Evolutionary conservation across 2,113 vertebrate species (phyloP), one percentile per base, ranked within the genome.

Genomic region (Taurulus bubalis): DNA sequence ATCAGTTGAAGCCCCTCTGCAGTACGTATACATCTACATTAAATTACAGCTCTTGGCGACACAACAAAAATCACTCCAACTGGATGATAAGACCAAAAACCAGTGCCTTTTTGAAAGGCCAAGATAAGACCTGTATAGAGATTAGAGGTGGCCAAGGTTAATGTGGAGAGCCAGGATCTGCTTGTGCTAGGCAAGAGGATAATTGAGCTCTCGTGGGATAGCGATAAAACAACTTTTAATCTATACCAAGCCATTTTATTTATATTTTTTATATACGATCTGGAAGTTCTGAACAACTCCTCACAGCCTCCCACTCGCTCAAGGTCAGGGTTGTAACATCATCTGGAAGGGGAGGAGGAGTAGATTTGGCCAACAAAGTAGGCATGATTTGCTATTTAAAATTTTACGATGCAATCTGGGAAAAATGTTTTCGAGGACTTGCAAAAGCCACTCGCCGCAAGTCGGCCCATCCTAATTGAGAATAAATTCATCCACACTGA

Each of bases 201-300:
- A 89, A 91, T 84, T 87, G 84, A 87, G 84, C 82, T 70, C 74
- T 71, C 8, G 28, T 72, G 72, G 77, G 56, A 72, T 70, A 59
- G 67, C 36, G 69, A 89, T 90, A 86, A 90, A 89, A 73, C 64
- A 78, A 59, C 32, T 22, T 88, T 88, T 91, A 88, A 92, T 93
- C 85, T 80, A 55, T 80, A 22, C n/a, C 42, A 34, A 74, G 56
- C 71, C 38, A 34, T 71, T 67, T 32, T 26, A 40, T 79, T 82
- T 15, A 4, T 18, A 6, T 20, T 2, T 49, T 49, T 51, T 8
- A 81, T 80, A 85, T 86, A 71, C 24, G 18, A 82, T 49, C 56
- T 8, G 1, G 85, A 90, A 88, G 77, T 85, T 77, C 42, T 28
- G 26, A 75, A 59, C 40, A 77, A n/a, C 36, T 40, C 42, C 42